phyloP scores from a whole-genome alignment of 2,797 vertebrate genomes.

The Champsocephalus esox region DNA sequence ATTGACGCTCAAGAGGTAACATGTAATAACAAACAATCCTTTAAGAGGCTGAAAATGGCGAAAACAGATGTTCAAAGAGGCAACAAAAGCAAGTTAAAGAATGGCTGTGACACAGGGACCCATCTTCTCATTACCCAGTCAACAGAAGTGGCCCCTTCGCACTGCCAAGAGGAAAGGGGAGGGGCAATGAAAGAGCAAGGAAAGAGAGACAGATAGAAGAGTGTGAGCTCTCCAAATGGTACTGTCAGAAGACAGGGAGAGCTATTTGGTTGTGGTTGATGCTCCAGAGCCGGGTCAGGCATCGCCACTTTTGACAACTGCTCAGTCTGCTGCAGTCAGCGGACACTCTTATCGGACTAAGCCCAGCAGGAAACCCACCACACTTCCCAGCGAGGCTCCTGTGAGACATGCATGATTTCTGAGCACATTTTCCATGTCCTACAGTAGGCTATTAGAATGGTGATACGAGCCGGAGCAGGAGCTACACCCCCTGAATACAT shows the following conservation, averaged over 20 bases:
- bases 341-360: slow-evolving; percentile 60
- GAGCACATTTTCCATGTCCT: slow-evolving; percentile 61
- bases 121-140: slow-evolving; percentile 69
- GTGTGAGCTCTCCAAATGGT: slow-evolving; percentile 64
- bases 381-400: slow-evolving; percentile 45
- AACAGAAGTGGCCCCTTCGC: slow-evolving; percentile 62
- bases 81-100: slow-evolving; percentile 56
- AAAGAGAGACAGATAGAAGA: slow-evolving; percentile 54
- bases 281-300: slow-evolving; percentile 67
- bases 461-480: slow-evolving; percentile 37
- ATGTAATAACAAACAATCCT: slow-evolving; percentile 61
- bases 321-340: slow-evolving; percentile 66
- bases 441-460: slow-evolving; percentile 44
- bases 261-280: slow-evolving; percentile 74
- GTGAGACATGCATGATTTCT: slow-evolving; percentile 65
- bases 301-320: slow-evolving; percentile 73
- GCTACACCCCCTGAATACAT: slow-evolving; percentile 36
- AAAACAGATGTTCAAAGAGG: slow-evolving; percentile 69
- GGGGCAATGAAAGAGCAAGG: slow-evolving; percentile 35
- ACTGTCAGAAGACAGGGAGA: slow-evolving; percentile 75
- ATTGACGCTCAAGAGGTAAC: slow-evolving; percentile 56
- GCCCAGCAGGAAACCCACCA: slow-evolving; percentile 55
- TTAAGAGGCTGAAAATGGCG: slow-evolving; percentile 48
- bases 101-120: slow-evolving; percentile 60
- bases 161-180: slow-evolving; percentile 55